phyloP scores from a whole-genome alignment of 2,113 vertebrate genomes.

The Sinocyclocheilus rhinocerous region DNA sequence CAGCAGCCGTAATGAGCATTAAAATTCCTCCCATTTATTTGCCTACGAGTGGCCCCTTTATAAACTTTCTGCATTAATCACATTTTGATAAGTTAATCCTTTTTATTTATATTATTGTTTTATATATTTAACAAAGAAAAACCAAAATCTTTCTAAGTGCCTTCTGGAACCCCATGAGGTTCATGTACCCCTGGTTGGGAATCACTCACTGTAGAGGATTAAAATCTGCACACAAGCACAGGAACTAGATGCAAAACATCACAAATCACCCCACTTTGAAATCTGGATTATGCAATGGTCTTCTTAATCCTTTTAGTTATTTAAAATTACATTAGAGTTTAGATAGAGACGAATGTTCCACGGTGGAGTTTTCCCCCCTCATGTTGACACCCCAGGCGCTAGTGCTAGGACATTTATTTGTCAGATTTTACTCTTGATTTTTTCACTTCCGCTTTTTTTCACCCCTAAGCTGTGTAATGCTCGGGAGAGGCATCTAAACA shows the following conservation, averaged over 20 bases:
- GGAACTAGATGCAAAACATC: slow-evolving; percentile 11
- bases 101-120: too few species aligned
- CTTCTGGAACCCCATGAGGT: background rate
- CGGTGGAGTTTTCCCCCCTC: background rate
- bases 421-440: background rate
- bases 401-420: slow-evolving; percentile 27
- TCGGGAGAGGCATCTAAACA: background rate
- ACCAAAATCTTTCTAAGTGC: background rate
- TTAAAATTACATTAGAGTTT: slow-evolving; percentile 43
- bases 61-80: too few species aligned
- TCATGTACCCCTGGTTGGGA: background rate
- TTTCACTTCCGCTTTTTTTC: slow-evolving; percentile 7
- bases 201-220: slow-evolving; percentile 1
- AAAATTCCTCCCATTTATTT: too few species aligned
- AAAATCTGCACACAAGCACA: background rate
- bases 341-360: background rate
- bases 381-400: slow-evolving; percentile 22
- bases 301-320: slow-evolving; percentile 28
- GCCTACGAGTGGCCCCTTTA: too few species aligned
- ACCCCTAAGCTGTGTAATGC: background rate
- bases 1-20: too few species aligned
- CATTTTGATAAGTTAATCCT: too few species aligned
- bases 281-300: slow-evolving; percentile 26
- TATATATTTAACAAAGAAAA: too few species aligned
- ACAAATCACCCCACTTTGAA: slow-evolving; percentile 19